Base-by-base conservation (phyloP, 2,888 invertebrate species). In the Folsomia candida region DNA sequence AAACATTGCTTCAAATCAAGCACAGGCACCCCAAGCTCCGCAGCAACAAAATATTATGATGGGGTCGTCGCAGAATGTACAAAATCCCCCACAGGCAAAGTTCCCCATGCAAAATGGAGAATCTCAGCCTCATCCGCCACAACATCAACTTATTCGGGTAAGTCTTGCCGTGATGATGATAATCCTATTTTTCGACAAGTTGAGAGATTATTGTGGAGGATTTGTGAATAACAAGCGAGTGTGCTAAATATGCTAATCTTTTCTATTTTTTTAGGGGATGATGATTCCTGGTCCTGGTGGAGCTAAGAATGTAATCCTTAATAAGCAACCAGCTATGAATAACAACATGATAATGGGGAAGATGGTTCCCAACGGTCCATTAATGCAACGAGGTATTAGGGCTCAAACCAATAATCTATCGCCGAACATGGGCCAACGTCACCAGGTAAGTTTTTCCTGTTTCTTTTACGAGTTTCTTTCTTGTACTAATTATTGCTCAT, bases 131-230 rank as follows among this genome's bases (percentile, higher is more conserved):
- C 76, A 76, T 68, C 54, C 9, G 47, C 84, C 83, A 47, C 84
- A 83, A 51, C 83, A 82, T 80, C 83, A 85, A 2, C 83, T 85
- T 75, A 80, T 83, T 83, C 87, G 79, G 85, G 87, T 78, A 85
- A 85, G 72, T 63, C 60, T 54, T 18, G 24, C 14, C 37, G 6
- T 37, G 6, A 37, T 37, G 6, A 37, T 37, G 6, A 37, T 37
- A 37, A 37, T 37, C 37, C 4, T 37, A n/a, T n/a, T n/a, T n/a
- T n/a, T n/a, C n/a, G n/a, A n/a, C n/a, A n/a, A n/a, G n/a, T n/a
- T n/a, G n/a, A n/a, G n/a, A n/a, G n/a, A n/a, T n/a, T n/a, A n/a
- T n/a, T n/a, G n/a, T n/a, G n/a, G n/a, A n/a, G n/a, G n/a, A n/a
- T n/a, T n/a, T n/a, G n/a, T n/a, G n/a, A n/a, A n/a, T n/a, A n/a